Percentiles rank a stretch among this genome's conserved stretches.
phyloP scores from a whole-genome alignment of 2,888 invertebrate genomes.

The Smittia aterrima region DNA sequence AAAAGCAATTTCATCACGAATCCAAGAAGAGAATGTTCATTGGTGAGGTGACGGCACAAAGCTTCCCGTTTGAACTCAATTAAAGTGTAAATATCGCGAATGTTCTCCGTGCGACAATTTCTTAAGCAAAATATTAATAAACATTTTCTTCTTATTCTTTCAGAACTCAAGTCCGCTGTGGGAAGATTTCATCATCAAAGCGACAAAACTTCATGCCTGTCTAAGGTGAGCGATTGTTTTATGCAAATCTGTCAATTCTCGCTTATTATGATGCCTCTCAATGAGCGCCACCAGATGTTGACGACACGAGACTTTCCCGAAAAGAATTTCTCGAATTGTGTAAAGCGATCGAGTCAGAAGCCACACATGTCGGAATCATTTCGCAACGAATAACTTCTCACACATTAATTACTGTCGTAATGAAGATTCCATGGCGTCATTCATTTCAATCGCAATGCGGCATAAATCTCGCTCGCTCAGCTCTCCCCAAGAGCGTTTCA shows the following conservation, averaged over 20 bases:
- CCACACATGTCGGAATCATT: no score
- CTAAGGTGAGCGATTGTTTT: slow-evolving; percentile 70
- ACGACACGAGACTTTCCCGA: not conserved
- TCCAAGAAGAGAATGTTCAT: not conserved
- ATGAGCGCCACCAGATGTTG: slow-evolving; percentile 24
- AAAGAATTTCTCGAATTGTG: not conserved
- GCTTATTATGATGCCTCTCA: not conserved
- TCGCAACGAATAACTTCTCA: not conserved
- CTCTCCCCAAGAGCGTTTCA: no score
- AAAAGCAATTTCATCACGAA: not conserved
- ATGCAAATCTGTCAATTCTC: slow-evolving; percentile 16
- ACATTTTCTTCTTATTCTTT: slow-evolving; percentile 54
- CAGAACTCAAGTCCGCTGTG: slow-evolving; percentile 92
- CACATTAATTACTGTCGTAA: not conserved
- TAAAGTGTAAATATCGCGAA: no score
- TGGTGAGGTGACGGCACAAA: no score
- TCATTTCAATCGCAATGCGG: not conserved
- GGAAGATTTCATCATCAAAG: slow-evolving; percentile 93
- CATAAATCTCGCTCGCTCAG: not conserved
- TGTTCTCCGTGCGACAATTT: no score
- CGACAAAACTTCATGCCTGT: slow-evolving; percentile 90
- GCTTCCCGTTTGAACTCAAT: no score
- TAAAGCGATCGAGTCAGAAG: not conserved
- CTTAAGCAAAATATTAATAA: not conserved
- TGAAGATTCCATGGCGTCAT: not conserved